Conservation (phyloP, 2,888 invertebrate species). For the Tenthredo amoena region DNA sequence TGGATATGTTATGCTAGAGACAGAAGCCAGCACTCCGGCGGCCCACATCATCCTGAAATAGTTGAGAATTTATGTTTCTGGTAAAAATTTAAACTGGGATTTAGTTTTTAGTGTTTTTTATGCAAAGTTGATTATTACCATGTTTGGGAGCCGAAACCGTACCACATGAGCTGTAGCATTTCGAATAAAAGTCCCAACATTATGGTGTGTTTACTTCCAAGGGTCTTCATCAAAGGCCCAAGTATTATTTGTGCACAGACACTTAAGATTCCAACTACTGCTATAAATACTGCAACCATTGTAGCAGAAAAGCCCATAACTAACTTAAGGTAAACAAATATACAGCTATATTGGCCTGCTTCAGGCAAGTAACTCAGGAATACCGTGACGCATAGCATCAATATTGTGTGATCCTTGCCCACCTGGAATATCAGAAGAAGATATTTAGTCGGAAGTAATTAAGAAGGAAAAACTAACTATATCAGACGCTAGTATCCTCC, state of each 20-base stretch:
- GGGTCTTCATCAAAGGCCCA: conserved; percentile 84
- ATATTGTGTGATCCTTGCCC: conserved; percentile 96
- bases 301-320: conserved; percentile 97
- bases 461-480: background rate
- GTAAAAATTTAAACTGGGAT: background rate
- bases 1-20: conserved; percentile 98
- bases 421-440: conserved; percentile 80
- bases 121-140: conserved; percentile 82
- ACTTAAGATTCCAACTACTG: conserved; percentile 96
- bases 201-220: conserved; percentile 98
- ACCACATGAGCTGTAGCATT: conserved; percentile 98
- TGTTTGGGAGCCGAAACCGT: conserved; percentile 96
- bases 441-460: background rate
- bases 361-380: conserved; percentile 99
- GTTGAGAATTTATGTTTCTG: background rate
- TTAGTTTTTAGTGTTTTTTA: background rate
- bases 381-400: conserved; percentile 98
- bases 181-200: conserved; percentile 98
- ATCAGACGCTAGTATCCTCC: no score
- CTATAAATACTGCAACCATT: conserved; percentile 98
- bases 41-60: conserved; percentile 97
- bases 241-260: conserved; percentile 96
- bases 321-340: conserved; percentile 98
- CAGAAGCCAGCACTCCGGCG: conserved; percentile 96
- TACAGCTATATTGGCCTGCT: conserved; percentile 99